Base-by-base conservation (phyloP, 2,113 vertebrate genomes). In the Agelaius tricolor region DNA sequence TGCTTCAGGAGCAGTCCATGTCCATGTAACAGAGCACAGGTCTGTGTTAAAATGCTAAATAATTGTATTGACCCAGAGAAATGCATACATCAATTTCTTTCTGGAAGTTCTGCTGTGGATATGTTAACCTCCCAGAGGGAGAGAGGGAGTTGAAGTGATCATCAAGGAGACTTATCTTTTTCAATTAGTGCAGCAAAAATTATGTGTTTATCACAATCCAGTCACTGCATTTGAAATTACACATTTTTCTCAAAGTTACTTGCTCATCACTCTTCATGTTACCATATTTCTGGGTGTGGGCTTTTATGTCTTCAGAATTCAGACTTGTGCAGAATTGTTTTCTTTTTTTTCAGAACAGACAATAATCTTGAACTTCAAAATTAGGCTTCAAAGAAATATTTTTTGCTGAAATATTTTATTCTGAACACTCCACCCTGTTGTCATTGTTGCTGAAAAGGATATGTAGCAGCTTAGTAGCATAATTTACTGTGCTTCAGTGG, bases 391-490 rank as follows among this genome's bases (percentile, higher is more conserved):
- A 87, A 85, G 3, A 95, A 93, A 80, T 54, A 8, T 10, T 54
- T 96, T 87, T 71, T 84, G 14, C 51, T 66, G 35, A 37, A 37
- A 37, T 37, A 37, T 37, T 37, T 37, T 18, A 39, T 90, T 96
- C 57, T 93, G 82, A 96, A 67, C 35, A 31, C 75, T 83, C 71
- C 87, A 77, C 78, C 71, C 67, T 85, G 31, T 46, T 96, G 78
- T 62, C 84, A 63, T 85, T 95, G 89, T 93, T 96, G 31, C 79
- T 85, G 85, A 35, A 91, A 96, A 77, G 59, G 63, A 13, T 78
- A 47, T 83, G 35, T 86, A 78, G 73, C 71, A 75, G 58, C 54
- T 85, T 76, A 76, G 35, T 85, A 27, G 69, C 55, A 14, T 51
- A 82, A 55, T 7, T 85, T 95, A 51, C 3, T 96, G 71, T 88